Evolutionary conservation across 2,888 invertebrate genomes (phyloP), one percentile per base, ranked within the genome.

Genomic region (Tiliacea citrago): DNA sequence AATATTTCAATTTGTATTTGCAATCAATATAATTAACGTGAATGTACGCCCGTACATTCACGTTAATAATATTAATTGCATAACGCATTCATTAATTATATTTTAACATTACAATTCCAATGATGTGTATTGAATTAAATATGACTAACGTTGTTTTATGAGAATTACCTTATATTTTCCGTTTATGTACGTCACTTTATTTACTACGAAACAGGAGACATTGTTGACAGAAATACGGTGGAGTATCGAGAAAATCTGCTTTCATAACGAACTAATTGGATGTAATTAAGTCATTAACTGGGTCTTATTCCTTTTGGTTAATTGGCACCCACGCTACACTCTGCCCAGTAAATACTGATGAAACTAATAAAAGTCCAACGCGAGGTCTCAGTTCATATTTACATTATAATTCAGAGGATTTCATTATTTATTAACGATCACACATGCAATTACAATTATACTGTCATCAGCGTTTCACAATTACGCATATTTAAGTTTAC

Each of bases 221-320:
- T 72, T 62, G 62, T 75, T 68, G 72, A 81, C 68, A 77, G 81
- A 77, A 84, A 68, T 74, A 81, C 70, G 49, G 29, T 66, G 39
- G 63, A 77, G 62, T 68, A 67, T 78, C 74, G 60, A 77, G 71
- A 69, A 85, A 85, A 81, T 77, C 80, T 77, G 81, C 75, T 84
- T 84, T 84, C 79, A 75, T 82, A 81, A 84, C 75, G 78, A 83
- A 80, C 73, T 75, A 84, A 88, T 86, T 88, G 68, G 53, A 67
- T 76, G 71, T 80, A 79, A 88, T 86, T 66, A 80, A 78, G 75
- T 82, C 68, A 81, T 82, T 72, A 78, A 78, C 77, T 77, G 42
- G 47, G 62, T 83, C 79, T 81, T 75, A 77, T 79, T 85, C 85
- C 86, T 79, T 86, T 67, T 77, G 47, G 67, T 73, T 84, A 86